phyloP scores from a whole-genome alignment of 2,888 invertebrate genomes.

The Pediacus dermestoides region DNA sequence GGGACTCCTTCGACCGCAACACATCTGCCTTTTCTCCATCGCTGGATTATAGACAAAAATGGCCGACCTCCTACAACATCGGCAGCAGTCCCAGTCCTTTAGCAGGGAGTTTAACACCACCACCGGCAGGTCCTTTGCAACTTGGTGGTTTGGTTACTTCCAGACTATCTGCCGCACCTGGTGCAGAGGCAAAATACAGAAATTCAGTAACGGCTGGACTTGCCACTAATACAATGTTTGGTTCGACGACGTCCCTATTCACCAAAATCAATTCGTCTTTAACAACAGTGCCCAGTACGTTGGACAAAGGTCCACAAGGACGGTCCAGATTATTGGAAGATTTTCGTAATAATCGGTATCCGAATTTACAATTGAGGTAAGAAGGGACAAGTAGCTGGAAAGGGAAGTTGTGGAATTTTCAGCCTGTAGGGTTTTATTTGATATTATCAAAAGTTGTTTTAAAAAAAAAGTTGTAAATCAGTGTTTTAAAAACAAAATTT shows the following conservation, averaged over 20 bases:
- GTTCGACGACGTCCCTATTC: slow-evolving; percentile 74
- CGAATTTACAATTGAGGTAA: slow-evolving; percentile 73
- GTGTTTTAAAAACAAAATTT: no score
- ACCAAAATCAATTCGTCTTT: slow-evolving; percentile 56
- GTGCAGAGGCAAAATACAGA: slow-evolving; percentile 83
- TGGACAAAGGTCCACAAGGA: slow-evolving; percentile 59
- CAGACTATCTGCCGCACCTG: slow-evolving; percentile 75
- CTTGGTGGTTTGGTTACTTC: slow-evolving; percentile 66
- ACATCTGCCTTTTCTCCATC: slow-evolving; percentile 74
- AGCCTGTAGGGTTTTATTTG: no score
- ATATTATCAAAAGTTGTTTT: no score
- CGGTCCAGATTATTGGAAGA: slow-evolving; percentile 92
- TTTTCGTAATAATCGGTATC: slow-evolving; percentile 87
- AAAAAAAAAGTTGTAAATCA: no score
- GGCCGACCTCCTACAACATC: slow-evolving; percentile 57
- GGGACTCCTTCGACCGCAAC: slow-evolving; percentile 76
- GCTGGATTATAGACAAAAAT: slow-evolving; percentile 63
- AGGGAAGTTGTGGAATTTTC: no score
- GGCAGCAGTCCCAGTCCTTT: slow-evolving; percentile 54
- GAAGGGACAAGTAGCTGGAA: slow-evolving; percentile 1
- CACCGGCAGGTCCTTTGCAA: slow-evolving; percentile 61
- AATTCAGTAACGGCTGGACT: slow-evolving; percentile 64
- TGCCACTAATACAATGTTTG: slow-evolving; percentile 70
- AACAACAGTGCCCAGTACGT: slow-evolving; percentile 38
- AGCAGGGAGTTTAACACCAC: slow-evolving; percentile 64